Evolutionary conservation across 2,888 invertebrate species (phyloP).

Genomic region (Cremastinae sp.): DNA sequence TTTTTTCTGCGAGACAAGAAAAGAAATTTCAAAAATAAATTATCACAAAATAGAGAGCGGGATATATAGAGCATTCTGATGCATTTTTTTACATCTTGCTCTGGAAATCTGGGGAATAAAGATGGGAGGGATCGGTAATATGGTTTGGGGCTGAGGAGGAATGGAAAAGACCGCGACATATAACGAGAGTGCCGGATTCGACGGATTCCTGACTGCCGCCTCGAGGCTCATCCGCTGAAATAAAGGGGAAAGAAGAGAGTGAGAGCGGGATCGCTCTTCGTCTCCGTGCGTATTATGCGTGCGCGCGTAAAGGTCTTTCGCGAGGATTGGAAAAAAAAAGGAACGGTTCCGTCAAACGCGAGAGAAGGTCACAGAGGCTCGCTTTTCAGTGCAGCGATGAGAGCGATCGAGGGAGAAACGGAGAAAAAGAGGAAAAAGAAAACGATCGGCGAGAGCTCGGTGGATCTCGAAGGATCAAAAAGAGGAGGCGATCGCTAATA

Average conservation of each 20-base stretch:
- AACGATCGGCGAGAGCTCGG: conserved; percentile 40
- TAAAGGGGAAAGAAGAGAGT: conserved; percentile 46
- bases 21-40: conserved; percentile 12
- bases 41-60: too few relatives aligned
- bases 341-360: conserved; percentile 19
- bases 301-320: conserved; percentile 35
- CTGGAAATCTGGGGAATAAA: conserved; percentile 16
- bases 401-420: conserved; percentile 31
- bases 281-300: conserved; percentile 67
- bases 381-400: background rate
- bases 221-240: conserved; percentile 48
- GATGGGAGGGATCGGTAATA: too few relatives aligned
- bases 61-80: too few relatives aligned
- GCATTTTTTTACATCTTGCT: too few relatives aligned
- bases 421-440: conserved; percentile 45
- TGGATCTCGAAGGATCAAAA: conserved; percentile 73
- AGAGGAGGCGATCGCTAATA: conserved; percentile 78
- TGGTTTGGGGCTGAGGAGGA: conserved; percentile 20
- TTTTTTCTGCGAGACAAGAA: conserved; percentile 9
- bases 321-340: conserved; percentile 48
- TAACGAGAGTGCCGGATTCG: conserved; percentile 63
- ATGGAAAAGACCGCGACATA: conserved; percentile 44
- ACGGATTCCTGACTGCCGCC: conserved; percentile 64
- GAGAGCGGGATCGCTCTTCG: conserved; percentile 32
- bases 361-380: background rate